Percentiles rank a stretch among this genome's conserved stretches.
phyloP scores from a whole-genome alignment of 2,113 vertebrate genomes.

The Meleagris gallopavo region DNA sequence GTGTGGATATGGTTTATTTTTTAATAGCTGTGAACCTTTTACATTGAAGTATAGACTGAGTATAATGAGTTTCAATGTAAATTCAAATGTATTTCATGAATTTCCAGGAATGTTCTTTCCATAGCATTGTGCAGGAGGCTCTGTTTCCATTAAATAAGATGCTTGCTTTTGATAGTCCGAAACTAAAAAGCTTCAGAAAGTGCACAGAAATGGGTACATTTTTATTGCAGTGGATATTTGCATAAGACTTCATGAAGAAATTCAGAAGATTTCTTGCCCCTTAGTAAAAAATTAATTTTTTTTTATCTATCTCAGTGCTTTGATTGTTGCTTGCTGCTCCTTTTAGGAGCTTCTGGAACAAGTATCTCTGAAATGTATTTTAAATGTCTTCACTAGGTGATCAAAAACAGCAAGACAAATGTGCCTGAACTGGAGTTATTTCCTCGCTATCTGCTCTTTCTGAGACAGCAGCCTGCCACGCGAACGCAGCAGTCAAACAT shows the following conservation, averaged over 20 bases:
- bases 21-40: background rate
- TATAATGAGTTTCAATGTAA: background rate
- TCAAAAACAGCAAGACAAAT: slow-evolving; percentile 86
- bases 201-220: background rate
- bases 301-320: background rate
- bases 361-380: background rate
- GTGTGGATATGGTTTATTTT: background rate
- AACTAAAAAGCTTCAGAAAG: background rate
- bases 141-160: background rate
- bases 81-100: background rate
- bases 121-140: background rate
- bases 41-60: background rate
- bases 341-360: fast-evolving
- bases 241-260: background rate
- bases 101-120: background rate
- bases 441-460: slow-evolving; percentile 94
- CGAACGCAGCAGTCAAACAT: slow-evolving; percentile 97
- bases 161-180: slow-evolving; percentile 6
- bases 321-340: background rate
- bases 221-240: background rate
- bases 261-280: background rate
- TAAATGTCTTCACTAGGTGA: slow-evolving; percentile 81
- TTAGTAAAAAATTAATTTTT: background rate
- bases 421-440: slow-evolving; percentile 92
- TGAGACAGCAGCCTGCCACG: slow-evolving; percentile 93